phyloP scores from a whole-genome alignment of 2,113 vertebrate species.

The Penelope pileata region DNA sequence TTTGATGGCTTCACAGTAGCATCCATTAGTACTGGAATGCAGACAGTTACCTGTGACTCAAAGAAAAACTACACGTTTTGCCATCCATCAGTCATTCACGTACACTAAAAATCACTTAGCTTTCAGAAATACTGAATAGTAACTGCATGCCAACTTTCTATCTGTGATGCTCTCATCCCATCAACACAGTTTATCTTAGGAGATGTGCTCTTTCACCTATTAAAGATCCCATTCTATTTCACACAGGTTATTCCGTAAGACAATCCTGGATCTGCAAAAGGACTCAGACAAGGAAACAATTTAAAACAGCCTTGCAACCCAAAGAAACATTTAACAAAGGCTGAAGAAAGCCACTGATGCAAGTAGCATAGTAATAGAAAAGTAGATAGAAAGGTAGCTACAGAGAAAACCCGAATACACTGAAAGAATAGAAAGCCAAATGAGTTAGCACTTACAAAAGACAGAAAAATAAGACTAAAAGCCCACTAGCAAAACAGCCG shows the following conservation, averaged over 20 bases:
- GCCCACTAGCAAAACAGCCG: neutral
- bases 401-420: neutral
- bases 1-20: neutral
- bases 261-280: neutral
- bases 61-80: conserved; percentile 15
- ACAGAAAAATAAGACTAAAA: neutral
- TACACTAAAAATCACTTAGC: conserved; percentile 13
- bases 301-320: neutral
- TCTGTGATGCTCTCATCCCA: neutral
- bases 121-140: conserved; percentile 26
- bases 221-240: neutral
- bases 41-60: neutral
- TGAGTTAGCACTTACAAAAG: neutral
- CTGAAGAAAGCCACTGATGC: neutral
- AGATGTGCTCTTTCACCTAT: neutral
- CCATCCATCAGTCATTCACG: neutral
- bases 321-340: neutral
- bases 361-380: too few relatives aligned
- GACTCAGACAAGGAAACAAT: neutral
- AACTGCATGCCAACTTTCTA: neutral
- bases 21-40: neutral
- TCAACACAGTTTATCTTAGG: neutral
- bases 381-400: neutral
- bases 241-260: neutral
- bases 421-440: neutral